Evolutionary conservation across 1,140 invertebrate genomes (phyloP), one percentile per base, ranked within the genome.

Genomic region (Leguminivora glycinivorella): DNA sequence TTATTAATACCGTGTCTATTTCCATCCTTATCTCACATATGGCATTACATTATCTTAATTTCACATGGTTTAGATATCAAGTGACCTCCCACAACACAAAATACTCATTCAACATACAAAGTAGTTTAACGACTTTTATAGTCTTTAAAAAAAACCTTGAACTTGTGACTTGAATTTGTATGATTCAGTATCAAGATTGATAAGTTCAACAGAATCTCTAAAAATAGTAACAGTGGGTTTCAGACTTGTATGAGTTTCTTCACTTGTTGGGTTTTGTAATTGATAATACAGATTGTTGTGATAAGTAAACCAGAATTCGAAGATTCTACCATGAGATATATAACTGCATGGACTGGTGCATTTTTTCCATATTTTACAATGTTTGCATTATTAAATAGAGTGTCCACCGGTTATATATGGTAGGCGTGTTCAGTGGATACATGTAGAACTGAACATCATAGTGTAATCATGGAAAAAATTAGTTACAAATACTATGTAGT

Each of bases 181-280:
- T 31, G 58, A 63, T 22, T 63, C 58, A 63, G 58, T 63, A 29
- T n/a, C 58, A 58, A 31, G n/a, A 29, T 26, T 60, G 56, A 60
- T 63, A 63, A 63, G 58, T 31, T 29, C 5, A 60, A 17, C 58
- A 60, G 58, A 29, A n/a, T 4, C 17, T 29, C 25, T 29, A 63
- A 63, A 63, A 34, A 63, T 63, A 63, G 19, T 52, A 31, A 6
- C n/a, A n/a, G n/a, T 17, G 3, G 14, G 14, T 43, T n/a, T 22
- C 14, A n/a, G 26, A 63, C 26, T 63, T 63, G 17, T 63, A 63
- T 19, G 58, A 34, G 29, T 63, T 63, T 63, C 5, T 34, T 63
- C 17, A 63, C 58, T 63, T 3, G 34, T 63, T 63, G 58, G 25
- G n/a, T 17, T 34, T 26, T 29, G 26, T 19, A 17, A 63, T 52